Percentiles rank a stretch among this genome's conserved stretches.
Evolutionary conservation across 2,113 vertebrate genomes (phyloP).

Genomic region (Oryzias curvinotus): DNA sequence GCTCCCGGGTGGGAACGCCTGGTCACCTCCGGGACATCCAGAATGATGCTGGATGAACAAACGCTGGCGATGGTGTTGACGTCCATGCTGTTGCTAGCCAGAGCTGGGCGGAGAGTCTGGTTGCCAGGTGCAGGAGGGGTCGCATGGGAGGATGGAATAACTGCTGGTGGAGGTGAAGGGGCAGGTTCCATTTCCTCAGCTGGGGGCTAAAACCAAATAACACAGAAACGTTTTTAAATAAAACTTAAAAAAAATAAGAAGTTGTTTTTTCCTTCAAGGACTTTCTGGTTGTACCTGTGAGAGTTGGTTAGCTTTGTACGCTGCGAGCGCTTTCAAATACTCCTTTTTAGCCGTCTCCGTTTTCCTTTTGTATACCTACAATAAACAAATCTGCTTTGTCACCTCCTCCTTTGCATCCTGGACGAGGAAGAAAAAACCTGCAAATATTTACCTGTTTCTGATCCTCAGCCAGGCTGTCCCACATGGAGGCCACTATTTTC

Average conservation of each 20-base stretch:
- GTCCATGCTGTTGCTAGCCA: slow-evolving; percentile 43
- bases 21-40: slow-evolving; percentile 74
- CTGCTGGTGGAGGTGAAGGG: slow-evolving; percentile 55
- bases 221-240: background rate
- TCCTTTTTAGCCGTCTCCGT: slow-evolving; percentile 88
- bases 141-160: background rate
- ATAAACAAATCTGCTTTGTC: background rate
- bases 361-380: slow-evolving; percentile 87
- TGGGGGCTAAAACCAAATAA: slow-evolving; percentile 43
- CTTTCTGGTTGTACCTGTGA: slow-evolving; percentile 75
- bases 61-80: slow-evolving; percentile 80
- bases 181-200: slow-evolving; percentile 65
- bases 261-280: background rate
- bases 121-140: background rate
- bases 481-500: slow-evolving; percentile 94
- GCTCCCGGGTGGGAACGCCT: slow-evolving; percentile 73
- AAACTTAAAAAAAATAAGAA: background rate
- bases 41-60: slow-evolving; percentile 79
- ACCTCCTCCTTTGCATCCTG: fast-evolving
- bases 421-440: too few relatives aligned
- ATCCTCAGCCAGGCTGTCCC: slow-evolving; percentile 92
- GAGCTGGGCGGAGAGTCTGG: slow-evolving; percentile 26
- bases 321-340: slow-evolving; percentile 86
- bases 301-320: slow-evolving; percentile 86
- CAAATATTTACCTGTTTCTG: slow-evolving; percentile 85